Evolutionary conservation across 2,888 invertebrate species (phyloP), one percentile per base, ranked within the genome.

Genomic region (Torymus auratus): DNA sequence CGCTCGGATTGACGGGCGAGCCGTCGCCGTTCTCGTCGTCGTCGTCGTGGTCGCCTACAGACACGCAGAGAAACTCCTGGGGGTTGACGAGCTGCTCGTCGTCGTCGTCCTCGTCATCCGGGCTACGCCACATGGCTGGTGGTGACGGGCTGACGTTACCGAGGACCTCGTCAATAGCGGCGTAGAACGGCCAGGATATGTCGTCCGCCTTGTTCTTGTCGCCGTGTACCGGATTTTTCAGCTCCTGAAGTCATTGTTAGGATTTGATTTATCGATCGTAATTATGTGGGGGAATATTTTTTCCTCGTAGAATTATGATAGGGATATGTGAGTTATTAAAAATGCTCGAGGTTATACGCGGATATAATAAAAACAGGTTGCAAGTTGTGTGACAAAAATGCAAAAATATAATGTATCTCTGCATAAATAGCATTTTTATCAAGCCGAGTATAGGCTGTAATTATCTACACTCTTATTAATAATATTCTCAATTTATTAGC

Each of bases 161-260:
- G 41, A 88, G 83, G 28, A 89, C 85, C 81, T 88, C 87, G 84
- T 88, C 89, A 84, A 88, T 88, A 41, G 88, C 88, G 64, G 83
- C 83, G 85, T 88, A 89, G 82, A 89, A 89, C 70, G 88, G 89
- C 88, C 87, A 88, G 28, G 88, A 89, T 55, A 89, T 86, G 83
- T 89, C 89, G 85, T 89, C 87, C 68, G 87, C 86, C 69, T 86
- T 86, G 85, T 89, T 89, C 84, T 87, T 88, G 84, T 88, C 88
- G 4, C 88, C 88, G 85, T 88, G 87, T 13, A 87, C 87, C 72
- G 88, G 88, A 84, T 89, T 88, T 85, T 87, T 87, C 83, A 88
- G 84, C 78, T 88, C 89, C 87, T 87, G 41, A 41, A 41, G 41
- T 41, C 41, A 7, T 41, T 41, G 41, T 41, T 41, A 7, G 0